Evolutionary conservation across 2,888 invertebrate genomes (phyloP).

Genomic region (Steinernema scapterisci): DNA sequence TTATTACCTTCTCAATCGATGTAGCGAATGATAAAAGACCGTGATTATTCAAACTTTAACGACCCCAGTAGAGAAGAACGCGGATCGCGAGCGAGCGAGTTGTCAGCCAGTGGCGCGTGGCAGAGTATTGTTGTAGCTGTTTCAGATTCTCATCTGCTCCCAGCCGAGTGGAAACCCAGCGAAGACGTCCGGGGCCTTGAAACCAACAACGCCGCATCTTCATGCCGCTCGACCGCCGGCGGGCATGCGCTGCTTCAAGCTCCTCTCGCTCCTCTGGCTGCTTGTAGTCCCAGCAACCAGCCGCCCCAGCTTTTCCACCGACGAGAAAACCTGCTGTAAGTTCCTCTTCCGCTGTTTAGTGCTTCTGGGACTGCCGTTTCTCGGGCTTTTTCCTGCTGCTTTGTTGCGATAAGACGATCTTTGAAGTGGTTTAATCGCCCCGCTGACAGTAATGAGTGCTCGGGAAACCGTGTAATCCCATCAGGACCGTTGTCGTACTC

Average conservation of each 20-base stretch:
- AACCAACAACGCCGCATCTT: not conserved
- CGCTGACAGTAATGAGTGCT: no score
- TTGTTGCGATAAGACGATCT: not conserved
- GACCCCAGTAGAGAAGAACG: constrained; percentile 2
- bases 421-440: no score
- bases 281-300: not conserved
- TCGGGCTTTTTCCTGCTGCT: not conserved
- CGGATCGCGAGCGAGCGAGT: not conserved
- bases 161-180: not conserved
- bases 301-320: no score
- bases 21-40: constrained; percentile 24
- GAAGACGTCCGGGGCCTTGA: constrained; percentile 1
- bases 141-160: constrained; percentile 9
- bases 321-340: not conserved
- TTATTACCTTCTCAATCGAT: constrained; percentile 10
- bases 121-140: constrained; percentile 9
- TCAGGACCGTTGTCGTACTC: no score
- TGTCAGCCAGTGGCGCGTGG: not conserved
- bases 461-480: no score
- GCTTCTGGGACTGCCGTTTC: not conserved
- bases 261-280: not conserved
- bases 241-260: constrained; percentile 25
- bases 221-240: constrained; percentile 32
- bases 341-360: not conserved
- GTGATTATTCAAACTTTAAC: constrained; percentile 31